phyloP scores from a whole-genome alignment of 2,888 invertebrate species.

The Odontocerum albicorne region DNA sequence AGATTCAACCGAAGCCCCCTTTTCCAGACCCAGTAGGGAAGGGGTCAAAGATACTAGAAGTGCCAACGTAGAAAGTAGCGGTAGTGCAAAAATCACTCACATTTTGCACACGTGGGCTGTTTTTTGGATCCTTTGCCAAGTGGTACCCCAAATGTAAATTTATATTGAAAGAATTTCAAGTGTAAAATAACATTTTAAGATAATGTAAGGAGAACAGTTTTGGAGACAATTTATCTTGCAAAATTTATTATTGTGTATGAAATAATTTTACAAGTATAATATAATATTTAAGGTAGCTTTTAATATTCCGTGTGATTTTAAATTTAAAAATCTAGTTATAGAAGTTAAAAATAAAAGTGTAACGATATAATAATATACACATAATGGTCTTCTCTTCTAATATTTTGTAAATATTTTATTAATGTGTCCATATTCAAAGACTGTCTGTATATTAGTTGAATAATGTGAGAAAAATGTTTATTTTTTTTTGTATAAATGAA shows the following conservation, averaged over 20 bases:
- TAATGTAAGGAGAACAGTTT: no score
- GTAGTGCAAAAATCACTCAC: not conserved
- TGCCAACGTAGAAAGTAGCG: conserved; percentile 3
- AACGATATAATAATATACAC: not conserved
- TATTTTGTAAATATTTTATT: not conserved
- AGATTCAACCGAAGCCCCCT: conserved; percentile 56
- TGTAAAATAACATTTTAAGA: no score
- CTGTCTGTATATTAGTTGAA: not conserved
- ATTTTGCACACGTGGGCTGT: conserved; percentile 1
- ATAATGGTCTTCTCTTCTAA: not conserved
- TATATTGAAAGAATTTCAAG: no score
- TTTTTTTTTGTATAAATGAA: not conserved
- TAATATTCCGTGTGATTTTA: not conserved
- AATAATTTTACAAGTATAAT: no score
- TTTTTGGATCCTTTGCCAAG: conserved; percentile 4
- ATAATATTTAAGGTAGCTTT: not conserved
- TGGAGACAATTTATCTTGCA: no score
- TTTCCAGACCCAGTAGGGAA: conserved; percentile 33
- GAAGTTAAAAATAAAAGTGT: not conserved
- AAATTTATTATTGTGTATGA: no score
- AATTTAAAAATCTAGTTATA: not conserved
- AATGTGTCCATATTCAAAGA: not conserved
- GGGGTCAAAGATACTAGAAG: conserved; percentile 35
- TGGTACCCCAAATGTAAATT: conserved; percentile 7
- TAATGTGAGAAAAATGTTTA: not conserved